Conservation (phyloP, 1,140 invertebrate genomes). For the Hestina assimilis region DNA sequence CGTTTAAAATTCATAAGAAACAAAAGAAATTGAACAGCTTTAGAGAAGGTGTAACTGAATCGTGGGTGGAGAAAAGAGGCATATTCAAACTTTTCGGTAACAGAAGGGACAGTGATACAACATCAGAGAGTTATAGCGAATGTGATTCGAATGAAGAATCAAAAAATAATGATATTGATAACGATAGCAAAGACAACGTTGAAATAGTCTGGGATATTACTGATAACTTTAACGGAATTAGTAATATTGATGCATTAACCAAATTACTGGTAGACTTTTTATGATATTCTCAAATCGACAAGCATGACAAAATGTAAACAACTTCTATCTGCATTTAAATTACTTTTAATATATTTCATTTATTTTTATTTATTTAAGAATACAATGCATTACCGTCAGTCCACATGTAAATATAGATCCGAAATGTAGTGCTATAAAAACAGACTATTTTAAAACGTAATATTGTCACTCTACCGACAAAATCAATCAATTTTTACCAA, state of each 20-base stretch:
- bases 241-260: conserved; percentile 34
- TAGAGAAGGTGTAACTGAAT: conserved; percentile 54
- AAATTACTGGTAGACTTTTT: conserved; percentile 27
- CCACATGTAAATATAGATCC: too few species aligned
- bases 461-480: too few species aligned
- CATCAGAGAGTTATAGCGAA: conserved; percentile 70
- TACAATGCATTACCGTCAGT: too few species aligned
- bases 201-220: conserved; percentile 36
- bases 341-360: too few species aligned
- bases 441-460: too few species aligned
- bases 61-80: conserved; percentile 59
- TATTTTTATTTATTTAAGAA: not conserved
- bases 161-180: conserved; percentile 25
- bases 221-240: conserved; percentile 34
- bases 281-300: not conserved
- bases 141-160: conserved; percentile 55
- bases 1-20: conserved; percentile 65
- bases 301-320: too few species aligned
- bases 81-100: conserved; percentile 69
- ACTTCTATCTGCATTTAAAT: too few species aligned
- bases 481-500: too few species aligned
- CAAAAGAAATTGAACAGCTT: conserved; percentile 46
- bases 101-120: conserved; percentile 56
- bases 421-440: too few species aligned
- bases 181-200: conserved; percentile 28